Base-by-base conservation (phyloP, 2,797 vertebrate genomes). In the Morus bassanus region DNA sequence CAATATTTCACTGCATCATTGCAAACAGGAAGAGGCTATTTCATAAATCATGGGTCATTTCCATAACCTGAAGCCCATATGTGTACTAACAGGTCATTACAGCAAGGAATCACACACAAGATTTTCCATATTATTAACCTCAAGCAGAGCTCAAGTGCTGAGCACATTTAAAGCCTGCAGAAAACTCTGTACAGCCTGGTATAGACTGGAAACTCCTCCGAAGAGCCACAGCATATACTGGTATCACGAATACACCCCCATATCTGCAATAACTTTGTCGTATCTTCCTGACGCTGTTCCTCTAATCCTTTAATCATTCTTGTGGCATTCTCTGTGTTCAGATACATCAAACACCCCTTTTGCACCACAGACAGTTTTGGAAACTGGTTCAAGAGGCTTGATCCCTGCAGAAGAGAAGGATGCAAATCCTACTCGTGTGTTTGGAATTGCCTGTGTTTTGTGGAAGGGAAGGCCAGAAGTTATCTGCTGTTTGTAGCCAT, bases 11-110 rank as follows among this genome's bases (percentile, higher is more conserved):
- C 48, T 46, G 33, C 64, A 83, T 77, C 53, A 43, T 0, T 82
- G 68, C 88, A 82, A 93, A 87, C 92, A 94, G 95, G 95, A 96
- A 96, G 81, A 91, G 64, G 72, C 56, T 80, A 27, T 77, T 94
- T 93, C 76, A 43, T 68, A 96, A 93, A 69, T 89, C 93, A 88
- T 7, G 10, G 88, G 80, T 76, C 50, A 92, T 91, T 89, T 87
- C 46, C 78, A 72, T 77, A 77, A 79, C 60, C 57, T 82, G 56
- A 86, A 95, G 63, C 48, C 77, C 41, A 18, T 74, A 22, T 15
- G 33, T 35, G 5, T 48, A 50, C 68, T 25, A 82, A 91, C 80
- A 85, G 64, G 63, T 91, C 56, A 60, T 95, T 90, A 93, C 7
- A 60, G 41, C 51, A 67, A 45, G 31, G 56, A 86, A 59, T 77